Evolutionary conservation across 2,888 invertebrate species (phyloP), one percentile per base, ranked within the genome.

Genomic region (Emmelina monodactyla): DNA sequence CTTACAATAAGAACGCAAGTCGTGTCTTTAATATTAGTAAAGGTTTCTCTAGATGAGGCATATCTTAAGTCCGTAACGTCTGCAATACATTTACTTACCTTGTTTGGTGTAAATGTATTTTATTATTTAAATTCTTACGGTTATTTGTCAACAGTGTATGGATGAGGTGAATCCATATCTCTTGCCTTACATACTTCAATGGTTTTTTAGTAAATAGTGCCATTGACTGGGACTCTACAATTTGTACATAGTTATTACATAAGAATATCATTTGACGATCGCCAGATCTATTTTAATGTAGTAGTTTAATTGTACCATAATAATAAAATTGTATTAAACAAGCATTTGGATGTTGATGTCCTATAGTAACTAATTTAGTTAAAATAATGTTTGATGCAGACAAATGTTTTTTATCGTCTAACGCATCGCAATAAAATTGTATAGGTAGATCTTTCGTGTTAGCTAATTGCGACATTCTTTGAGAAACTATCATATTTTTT

Each of bases 401-500:
- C 72, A 65, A 69, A 70, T 71, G 56, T 55, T 69, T 61, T 64
- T 63, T 53, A 64, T 72, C 68, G 66, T 63, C 48, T 52, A 43
- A 53, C 53, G 52, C 50, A 53, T 53, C 53, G 52, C 50, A 53
- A 55, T 55, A 41, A 40, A 44, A 52, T 56, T 56, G 25, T 19
- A 10, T 25, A 25, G 3, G n/a, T 37, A 38, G 22, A 28, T 22
- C 22, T 22, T 30, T 16, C 35, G 34, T 31, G 38, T 28, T 36
- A 28, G n/a, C n/a, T n/a, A n/a, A n/a, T n/a, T n/a, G 3, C 11
- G 25, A 7, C 3, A 25, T 7, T 25, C 11, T 25, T 25, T 7
- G n/a, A n/a, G n/a, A n/a, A n/a, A 25, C 25, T 54, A 39, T 45
- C 49, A 55, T 50, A 53, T 46, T 54, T 38, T 53, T 54, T 44